Conservation (phyloP, 1,140 invertebrate genomes). For the Bombus waltoni region DNA sequence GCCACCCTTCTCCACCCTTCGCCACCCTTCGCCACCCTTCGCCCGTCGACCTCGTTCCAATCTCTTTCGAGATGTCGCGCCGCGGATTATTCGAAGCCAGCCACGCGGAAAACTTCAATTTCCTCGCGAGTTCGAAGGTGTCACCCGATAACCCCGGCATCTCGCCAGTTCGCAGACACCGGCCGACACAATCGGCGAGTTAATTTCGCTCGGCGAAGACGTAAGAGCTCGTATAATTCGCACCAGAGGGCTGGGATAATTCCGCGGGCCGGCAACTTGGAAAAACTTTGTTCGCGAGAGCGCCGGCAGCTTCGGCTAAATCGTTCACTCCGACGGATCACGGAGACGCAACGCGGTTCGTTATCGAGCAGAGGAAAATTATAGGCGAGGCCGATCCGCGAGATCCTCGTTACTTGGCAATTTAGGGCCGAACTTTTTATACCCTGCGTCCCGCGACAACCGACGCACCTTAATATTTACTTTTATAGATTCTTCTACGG, state of each 20-base stretch:
- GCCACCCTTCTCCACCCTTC: not conserved
- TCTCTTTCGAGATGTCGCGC: not conserved
- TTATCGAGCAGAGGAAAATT: no score
- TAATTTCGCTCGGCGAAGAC: conserved; percentile 42
- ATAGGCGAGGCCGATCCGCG: no score
- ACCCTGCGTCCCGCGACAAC: no score
- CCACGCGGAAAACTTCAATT: conserved; percentile 21
- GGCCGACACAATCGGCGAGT: conserved; percentile 20
- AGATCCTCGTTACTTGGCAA: no score
- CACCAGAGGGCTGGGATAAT: conserved; percentile 42
- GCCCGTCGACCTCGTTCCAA: not conserved
- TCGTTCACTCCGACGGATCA: no score
- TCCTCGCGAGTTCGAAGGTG: not conserved
- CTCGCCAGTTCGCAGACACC: not conserved
- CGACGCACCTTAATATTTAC: no score
- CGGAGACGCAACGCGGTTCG: no score
- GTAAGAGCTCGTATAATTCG: conserved; percentile 43
- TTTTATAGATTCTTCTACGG: no score
- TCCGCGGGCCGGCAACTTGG: conserved; percentile 11
- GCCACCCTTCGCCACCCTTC: not conserved
- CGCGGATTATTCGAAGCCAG: conserved; percentile 5
- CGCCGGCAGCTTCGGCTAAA: not conserved
- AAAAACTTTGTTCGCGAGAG: conserved; percentile 41
- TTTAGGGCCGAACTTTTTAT: no score
- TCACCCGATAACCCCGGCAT: not conserved